These are phyloP conservation scores for Schizaphis graminum DNA, from an alignment of 2,888 invertebrate genomes.

Conservation along the genomic window DNA sequence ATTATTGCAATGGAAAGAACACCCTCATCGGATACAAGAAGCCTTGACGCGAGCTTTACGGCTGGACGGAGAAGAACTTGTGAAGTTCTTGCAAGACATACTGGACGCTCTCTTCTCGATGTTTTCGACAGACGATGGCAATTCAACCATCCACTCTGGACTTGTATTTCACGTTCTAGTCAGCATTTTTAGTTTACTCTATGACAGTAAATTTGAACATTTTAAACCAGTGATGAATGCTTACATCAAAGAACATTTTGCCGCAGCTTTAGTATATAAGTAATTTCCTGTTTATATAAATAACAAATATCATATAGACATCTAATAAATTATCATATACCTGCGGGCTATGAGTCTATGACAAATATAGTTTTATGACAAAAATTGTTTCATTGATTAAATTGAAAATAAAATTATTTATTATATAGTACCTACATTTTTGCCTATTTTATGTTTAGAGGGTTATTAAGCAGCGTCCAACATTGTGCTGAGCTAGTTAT, in stretches of 20 bases:
- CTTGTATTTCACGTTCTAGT: constrained; percentile 91
- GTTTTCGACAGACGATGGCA: constrained; percentile 93
- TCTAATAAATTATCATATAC: not conserved
- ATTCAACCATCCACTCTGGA: constrained; percentile 89
- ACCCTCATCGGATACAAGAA: constrained; percentile 88
- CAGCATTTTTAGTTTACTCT: constrained; percentile 88
- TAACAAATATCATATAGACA: not conserved
- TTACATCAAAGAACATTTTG: constrained; percentile 94
- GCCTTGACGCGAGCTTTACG: constrained; percentile 85
- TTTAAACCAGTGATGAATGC: constrained; percentile 95
- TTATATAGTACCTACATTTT: not conserved
- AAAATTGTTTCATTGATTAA: not conserved
- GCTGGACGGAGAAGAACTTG: constrained; percentile 89
- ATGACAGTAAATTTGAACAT: constrained; percentile 92
- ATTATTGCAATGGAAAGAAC: constrained; percentile 91
- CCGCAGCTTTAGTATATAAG: constrained; percentile 95
- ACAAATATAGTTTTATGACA: not conserved
- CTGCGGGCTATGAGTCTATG: not conserved
- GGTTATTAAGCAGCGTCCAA: constrained; percentile 88
- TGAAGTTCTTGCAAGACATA: constrained; percentile 95
- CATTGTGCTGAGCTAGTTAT: constrained; percentile 90
- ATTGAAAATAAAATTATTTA: not conserved
- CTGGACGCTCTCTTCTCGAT: constrained; percentile 93
- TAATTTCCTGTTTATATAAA: constrained; percentile 71
- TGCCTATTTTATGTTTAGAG: constrained; percentile 73